These are phyloP conservation scores for Lymantria monacha DNA, from an alignment of 2,888 invertebrate species.

Conservation along the genomic window DNA sequence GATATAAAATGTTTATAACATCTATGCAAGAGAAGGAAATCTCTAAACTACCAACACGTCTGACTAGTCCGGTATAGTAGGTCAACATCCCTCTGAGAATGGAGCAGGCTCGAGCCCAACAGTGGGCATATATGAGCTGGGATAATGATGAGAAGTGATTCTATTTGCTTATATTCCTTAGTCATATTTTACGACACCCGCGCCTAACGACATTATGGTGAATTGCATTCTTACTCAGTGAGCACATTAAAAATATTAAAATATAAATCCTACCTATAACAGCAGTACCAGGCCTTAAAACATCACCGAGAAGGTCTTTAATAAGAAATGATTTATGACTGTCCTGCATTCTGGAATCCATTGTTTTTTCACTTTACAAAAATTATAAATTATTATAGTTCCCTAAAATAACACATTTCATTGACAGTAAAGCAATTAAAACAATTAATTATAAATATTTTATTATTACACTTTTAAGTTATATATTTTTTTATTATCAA, in stretches of 20 bases:
- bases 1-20: too few species aligned
- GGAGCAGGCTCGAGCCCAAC: too few species aligned
- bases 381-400: background rate
- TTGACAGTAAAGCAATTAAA: background rate
- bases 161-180: background rate
- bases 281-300: constrained; percentile 69
- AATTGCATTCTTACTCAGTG: too few species aligned
- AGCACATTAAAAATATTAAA: background rate
- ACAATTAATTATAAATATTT: background rate
- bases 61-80: too few species aligned
- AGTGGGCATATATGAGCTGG: background rate
- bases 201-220: background rate
- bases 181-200: background rate
- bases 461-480: background rate
- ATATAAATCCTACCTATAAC: constrained; percentile 30
- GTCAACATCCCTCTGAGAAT: too few species aligned
- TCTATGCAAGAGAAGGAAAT: too few species aligned
- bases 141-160: too few species aligned
- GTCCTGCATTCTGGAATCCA: constrained; percentile 79
- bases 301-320: constrained; percentile 91
- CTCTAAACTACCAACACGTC: too few species aligned
- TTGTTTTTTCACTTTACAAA: constrained; percentile 10
- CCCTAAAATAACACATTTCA: constrained; percentile 4
- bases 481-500: background rate
- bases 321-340: constrained; percentile 91